These are phyloP conservation scores for Heterodera carotae DNA, from an alignment of 1,140 invertebrate genomes.

Conservation along the genomic window DNA sequence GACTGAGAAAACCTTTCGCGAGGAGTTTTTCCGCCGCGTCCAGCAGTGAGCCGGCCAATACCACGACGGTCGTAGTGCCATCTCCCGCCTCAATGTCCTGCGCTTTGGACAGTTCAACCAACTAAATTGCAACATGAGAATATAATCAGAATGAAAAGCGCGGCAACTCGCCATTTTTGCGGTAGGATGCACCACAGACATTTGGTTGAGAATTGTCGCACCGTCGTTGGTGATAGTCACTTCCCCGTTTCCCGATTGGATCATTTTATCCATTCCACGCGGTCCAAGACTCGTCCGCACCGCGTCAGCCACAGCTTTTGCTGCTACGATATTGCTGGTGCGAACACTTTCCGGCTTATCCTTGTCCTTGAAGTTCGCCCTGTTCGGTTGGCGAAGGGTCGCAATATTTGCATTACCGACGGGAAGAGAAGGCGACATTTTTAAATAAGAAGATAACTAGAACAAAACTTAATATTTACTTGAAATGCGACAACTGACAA, in stretches of 20 bases:
- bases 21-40: slow-evolving; percentile 91
- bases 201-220: slow-evolving; percentile 97
- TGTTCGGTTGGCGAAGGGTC: neutral
- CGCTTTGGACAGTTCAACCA: slow-evolving; percentile 95
- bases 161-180: slow-evolving; percentile 83
- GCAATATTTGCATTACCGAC: neutral
- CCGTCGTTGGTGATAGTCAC: slow-evolving; percentile 99
- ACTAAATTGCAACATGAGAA: slow-evolving; percentile 71
- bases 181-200: slow-evolving; percentile 97
- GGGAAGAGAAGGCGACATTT: neutral
- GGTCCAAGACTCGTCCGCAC: slow-evolving; percentile 96
- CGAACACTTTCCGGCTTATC: slow-evolving; percentile 73
- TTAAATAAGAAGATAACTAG: no score
- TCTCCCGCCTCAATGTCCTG: slow-evolving; percentile 99
- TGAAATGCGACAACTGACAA: no score
- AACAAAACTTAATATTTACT: no score
- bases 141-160: slow-evolving; percentile 24
- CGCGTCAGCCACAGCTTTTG: slow-evolving; percentile 98
- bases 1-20: slow-evolving; percentile 72
- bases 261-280: slow-evolving; percentile 99
- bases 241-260: slow-evolving; percentile 88
- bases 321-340: slow-evolving; percentile 91
- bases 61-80: slow-evolving; percentile 91
- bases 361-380: slow-evolving; percentile 28
- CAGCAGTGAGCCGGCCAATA: slow-evolving; percentile 89